Evolutionary conservation across 2,797 vertebrate genomes (phyloP), one percentile per base, ranked within the genome.

Genomic region (Oreonectes daqikongensis): DNA sequence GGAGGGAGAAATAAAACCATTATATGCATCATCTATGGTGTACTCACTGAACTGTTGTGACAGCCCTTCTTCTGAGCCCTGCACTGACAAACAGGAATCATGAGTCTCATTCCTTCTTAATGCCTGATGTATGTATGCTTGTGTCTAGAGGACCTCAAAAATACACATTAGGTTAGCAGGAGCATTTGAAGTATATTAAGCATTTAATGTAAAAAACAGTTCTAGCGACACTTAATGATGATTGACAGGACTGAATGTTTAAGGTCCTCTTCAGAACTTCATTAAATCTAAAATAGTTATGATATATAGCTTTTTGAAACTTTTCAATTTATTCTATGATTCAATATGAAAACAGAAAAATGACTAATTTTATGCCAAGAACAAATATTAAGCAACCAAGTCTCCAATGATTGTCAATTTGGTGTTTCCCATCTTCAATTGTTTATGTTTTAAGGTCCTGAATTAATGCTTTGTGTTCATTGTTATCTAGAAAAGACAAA

Each of bases 321-420:
- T 20, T 22, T 2, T 22, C 12, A 57, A 57, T 15, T 8, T 22
- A 52, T 22, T 22, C 17, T n/a, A 64, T 66, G 0, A 46, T 55
- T 44, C 0, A 44, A 75, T 28, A 55, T 65, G 40, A 32, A 24
- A n/a, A 3, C 6, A 35, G n/a, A 44, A 59, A 0, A n/a, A 35
- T 68, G 11, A 40, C 2, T 11, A 40, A 40, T 35, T 35, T 35
- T 35, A 35, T 35, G 32, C 32, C 32, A 22, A 59, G 53, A 59
- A 30, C 38, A 59, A 50, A 61, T 22, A 72, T 60, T 72, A n/a
- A 11, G 30, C 24, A 71, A 20, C 6, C n/a, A 20, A 32, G 17
- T 72, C 18, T 61, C 40, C 57, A 24, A 22, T 11, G 1, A 72
- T 40, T 14, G 32, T 44, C 69, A 50, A 9, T 72, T 30, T 38